Percentiles rank a stretch among this genome's conserved stretches.
Conservation (phyloP, 2,888 invertebrate genomes). For the Acanthococcus lagerstroemiae region DNA sequence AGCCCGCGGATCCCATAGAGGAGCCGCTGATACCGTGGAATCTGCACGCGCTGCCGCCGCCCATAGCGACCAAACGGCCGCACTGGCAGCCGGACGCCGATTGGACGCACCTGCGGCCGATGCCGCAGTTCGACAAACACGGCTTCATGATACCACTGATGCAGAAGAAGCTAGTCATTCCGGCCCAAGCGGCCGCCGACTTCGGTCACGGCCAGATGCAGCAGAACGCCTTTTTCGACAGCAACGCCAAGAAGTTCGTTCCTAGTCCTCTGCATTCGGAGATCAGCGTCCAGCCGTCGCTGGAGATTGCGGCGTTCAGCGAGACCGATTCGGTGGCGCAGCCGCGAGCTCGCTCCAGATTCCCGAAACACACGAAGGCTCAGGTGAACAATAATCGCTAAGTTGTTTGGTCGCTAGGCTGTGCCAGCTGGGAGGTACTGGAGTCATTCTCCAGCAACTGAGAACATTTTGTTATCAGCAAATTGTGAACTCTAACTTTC, state of each 20-base stretch:
- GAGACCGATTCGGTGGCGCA: constrained; percentile 14
- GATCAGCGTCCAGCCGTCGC: constrained; percentile 27
- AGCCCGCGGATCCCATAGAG: neutral
- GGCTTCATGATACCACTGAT: neutral
- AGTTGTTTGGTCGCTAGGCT: too few relatives aligned
- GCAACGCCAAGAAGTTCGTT: neutral
- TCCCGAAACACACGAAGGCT: too few relatives aligned
- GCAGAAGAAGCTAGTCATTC: neutral
- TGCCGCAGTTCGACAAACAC: neutral
- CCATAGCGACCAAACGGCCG: constrained; percentile 12
- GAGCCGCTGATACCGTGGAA: constrained; percentile 31
- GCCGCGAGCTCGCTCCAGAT: too few relatives aligned
- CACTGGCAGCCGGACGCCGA: neutral
- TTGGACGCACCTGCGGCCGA: neutral
- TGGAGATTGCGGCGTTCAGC: constrained; percentile 30
- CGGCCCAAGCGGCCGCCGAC: neutral
- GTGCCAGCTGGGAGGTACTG: too few relatives aligned
- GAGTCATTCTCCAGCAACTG: too few relatives aligned
- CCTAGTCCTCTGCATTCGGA: constrained; percentile 1
- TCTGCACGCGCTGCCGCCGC: constrained; percentile 32
- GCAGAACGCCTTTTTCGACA: too few relatives aligned
- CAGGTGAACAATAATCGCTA: too few relatives aligned
- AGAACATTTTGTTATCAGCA: too few relatives aligned
- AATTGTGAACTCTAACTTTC: too few relatives aligned
- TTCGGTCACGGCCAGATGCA: neutral